These are phyloP conservation scores for Thecophora atra DNA, from an alignment of 2,888 invertebrate species.

Conservation along the genomic window DNA sequence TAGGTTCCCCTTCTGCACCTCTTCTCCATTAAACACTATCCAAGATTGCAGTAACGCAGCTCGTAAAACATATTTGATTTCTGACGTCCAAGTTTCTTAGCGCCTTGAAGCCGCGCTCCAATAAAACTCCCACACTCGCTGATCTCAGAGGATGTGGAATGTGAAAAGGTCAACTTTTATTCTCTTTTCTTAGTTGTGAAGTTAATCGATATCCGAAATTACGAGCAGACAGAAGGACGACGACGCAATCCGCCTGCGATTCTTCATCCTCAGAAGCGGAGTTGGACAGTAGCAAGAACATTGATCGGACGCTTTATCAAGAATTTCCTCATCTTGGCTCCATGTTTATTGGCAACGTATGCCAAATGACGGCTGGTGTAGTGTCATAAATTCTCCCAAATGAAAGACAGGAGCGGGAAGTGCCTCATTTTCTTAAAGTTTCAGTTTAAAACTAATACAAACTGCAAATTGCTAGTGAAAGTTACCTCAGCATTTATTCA, in stretches of 20 bases:
- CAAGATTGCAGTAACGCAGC: background rate
- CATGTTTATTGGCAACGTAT: background rate
- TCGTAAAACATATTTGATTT: constrained; percentile 1
- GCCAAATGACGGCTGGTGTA: background rate
- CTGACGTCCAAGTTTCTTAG: background rate
- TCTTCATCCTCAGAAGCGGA: too few species aligned
- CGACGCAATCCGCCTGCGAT: background rate
- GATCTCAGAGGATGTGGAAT: background rate
- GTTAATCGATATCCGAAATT: background rate
- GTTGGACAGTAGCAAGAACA: too few species aligned
- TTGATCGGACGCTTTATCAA: too few species aligned
- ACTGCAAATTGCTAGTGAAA: too few species aligned
- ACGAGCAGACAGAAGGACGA: background rate
- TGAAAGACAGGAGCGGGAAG: too few species aligned
- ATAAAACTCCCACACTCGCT: background rate
- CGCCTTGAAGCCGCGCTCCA: background rate
- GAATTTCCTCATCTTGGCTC: background rate
- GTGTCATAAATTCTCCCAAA: too few species aligned
- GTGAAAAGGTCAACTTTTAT: background rate
- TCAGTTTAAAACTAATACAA: too few species aligned
- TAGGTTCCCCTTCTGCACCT: too few species aligned
- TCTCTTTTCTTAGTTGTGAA: too few species aligned
- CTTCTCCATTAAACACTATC: background rate
- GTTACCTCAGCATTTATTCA: background rate
- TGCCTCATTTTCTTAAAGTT: too few species aligned